These are phyloP conservation scores for Lacanobia oleracea DNA, from an alignment of 2,888 invertebrate genomes.

Conservation along the genomic window DNA sequence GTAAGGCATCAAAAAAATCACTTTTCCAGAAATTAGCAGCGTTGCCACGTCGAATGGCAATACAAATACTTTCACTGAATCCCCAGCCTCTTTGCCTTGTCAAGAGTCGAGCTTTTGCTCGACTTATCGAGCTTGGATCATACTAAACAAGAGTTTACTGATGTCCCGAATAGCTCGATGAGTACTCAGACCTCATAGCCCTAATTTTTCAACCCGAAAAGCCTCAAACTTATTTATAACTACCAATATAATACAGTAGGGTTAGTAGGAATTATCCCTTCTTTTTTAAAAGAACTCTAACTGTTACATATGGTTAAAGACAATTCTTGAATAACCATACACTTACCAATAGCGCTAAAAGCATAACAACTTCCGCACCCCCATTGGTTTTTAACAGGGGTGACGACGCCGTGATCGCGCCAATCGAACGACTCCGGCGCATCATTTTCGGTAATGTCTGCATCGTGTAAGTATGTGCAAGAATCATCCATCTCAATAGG, in stretches of 20 bases:
- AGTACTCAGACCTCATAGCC: too few relatives aligned
- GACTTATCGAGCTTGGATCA: too few relatives aligned
- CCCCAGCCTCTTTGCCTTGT: too few relatives aligned
- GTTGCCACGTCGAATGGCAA: too few relatives aligned
- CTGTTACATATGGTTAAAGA: not conserved
- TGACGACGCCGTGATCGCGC: slow-evolving; percentile 94
- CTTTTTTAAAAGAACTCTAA: not conserved
- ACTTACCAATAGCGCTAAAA: slow-evolving; percentile 66
- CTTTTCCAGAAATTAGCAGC: too few relatives aligned
- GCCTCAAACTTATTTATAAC: too few relatives aligned
- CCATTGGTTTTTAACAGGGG: slow-evolving; percentile 91
- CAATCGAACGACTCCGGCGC: slow-evolving; percentile 90
- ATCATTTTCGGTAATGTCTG: slow-evolving; percentile 35
- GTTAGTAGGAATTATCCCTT: not conserved
- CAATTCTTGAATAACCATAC: not conserved
- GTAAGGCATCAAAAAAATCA: too few relatives aligned
- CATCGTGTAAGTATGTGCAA: slow-evolving; percentile 8
- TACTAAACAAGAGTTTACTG: too few relatives aligned
- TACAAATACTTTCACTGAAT: too few relatives aligned
- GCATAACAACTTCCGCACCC: slow-evolving; percentile 96
- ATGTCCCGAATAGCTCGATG: too few relatives aligned
- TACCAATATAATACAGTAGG: too few relatives aligned
- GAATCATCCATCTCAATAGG: rapidly evolving
- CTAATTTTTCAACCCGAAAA: not conserved
- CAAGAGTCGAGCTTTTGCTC: too few relatives aligned